phyloP scores from a whole-genome alignment of 2,113 vertebrate genomes.

The Microcebus ravelobensis region DNA sequence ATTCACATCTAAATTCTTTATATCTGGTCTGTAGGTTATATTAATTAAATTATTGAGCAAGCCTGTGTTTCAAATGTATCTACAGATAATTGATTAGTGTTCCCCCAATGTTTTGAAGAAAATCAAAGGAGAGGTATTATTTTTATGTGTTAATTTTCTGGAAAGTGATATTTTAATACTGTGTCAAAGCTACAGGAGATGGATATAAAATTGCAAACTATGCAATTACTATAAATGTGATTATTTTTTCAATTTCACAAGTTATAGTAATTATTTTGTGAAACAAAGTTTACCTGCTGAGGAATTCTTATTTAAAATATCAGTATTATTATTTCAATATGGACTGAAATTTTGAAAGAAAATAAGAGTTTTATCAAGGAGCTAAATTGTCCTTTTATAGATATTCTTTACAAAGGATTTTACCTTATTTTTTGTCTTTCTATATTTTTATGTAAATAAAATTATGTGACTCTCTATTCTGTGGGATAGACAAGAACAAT shows the following conservation, averaged over 20 bases:
- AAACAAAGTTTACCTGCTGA: neutral
- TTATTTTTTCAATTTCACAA: neutral
- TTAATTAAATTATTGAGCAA: constrained; percentile 69
- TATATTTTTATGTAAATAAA: neutral
- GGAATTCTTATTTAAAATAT: neutral
- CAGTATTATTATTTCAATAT: neutral
- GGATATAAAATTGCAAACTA: neutral
- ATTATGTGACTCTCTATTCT: neutral
- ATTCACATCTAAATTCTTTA: constrained; percentile 45
- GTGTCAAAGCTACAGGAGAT: neutral
- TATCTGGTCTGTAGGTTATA: constrained; percentile 16
- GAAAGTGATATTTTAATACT: constrained; percentile 32
- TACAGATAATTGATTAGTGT: constrained; percentile 67
- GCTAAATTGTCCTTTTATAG: neutral
- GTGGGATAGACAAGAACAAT: neutral
- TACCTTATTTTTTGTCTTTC: neutral
- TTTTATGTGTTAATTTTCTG: constrained; percentile 58
- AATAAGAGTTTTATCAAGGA: neutral
- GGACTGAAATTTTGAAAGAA: neutral
- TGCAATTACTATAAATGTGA: neutral
- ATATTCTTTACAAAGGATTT: neutral
- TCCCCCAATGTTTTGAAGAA: constrained; percentile 45
- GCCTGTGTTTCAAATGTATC: constrained; percentile 69
- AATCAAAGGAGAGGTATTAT: constrained; percentile 59
- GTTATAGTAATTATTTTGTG: neutral